Percentiles rank a stretch among this genome's conserved stretches.
Evolutionary conservation across 1,140 invertebrate species (phyloP).

Genomic region (Cotesia chilonis): DNA sequence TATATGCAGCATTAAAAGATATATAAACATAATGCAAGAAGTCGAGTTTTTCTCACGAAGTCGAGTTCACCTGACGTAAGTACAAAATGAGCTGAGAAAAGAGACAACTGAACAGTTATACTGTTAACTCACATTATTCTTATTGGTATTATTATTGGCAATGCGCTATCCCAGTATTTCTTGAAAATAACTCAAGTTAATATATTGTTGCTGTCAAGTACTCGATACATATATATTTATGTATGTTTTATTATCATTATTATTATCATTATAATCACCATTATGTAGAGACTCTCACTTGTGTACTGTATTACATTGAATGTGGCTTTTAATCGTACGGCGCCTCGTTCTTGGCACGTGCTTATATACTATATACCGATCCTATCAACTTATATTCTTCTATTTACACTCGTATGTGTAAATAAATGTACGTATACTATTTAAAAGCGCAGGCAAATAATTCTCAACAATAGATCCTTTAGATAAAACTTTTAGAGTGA

Average conservation of each 20-base stretch:
- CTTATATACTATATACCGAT: conserved; percentile 28
- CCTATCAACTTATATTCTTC: conserved; percentile 31
- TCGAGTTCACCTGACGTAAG: conserved; percentile 38
- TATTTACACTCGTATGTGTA: not conserved
- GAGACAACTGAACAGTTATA: not conserved
- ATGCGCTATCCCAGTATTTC: not conserved
- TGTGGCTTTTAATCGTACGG: conserved; percentile 35
- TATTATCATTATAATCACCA: not conserved
- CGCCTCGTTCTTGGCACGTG: conserved; percentile 35
- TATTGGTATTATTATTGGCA: not conserved
- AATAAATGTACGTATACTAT: no score
- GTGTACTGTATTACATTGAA: conserved; percentile 21
- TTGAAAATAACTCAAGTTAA: conserved; percentile 18
- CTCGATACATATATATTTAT: no score
- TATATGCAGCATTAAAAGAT: not conserved
- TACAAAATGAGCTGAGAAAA: not conserved
- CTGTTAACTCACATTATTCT: not conserved
- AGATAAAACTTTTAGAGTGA: not conserved
- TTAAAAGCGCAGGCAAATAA: not conserved
- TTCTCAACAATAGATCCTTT: conserved; percentile 1
- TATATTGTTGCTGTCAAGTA: not conserved
- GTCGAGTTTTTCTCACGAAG: conserved; percentile 38
- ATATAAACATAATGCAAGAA: conserved; percentile 4
- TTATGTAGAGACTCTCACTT: not conserved
- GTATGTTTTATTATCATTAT: no score